phyloP scores from a whole-genome alignment of 2,113 vertebrate species.

The Microcebus ravelobensis region DNA sequence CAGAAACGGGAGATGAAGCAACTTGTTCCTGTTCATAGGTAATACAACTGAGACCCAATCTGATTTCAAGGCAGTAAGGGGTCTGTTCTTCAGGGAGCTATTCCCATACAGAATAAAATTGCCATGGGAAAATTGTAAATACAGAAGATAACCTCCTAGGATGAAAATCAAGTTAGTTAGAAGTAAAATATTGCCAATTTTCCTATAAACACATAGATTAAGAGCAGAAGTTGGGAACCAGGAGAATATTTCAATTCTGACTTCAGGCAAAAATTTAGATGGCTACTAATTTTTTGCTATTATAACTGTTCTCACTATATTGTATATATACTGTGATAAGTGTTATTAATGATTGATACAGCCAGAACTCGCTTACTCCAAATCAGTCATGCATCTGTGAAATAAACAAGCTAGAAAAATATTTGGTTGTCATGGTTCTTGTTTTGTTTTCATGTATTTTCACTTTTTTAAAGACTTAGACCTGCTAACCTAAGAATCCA shows the following conservation, averaged over 20 bases:
- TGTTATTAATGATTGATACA: background rate
- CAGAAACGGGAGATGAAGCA: too few relatives aligned
- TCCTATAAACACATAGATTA: background rate
- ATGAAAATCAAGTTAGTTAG: constrained; percentile 16
- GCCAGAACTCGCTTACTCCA: background rate
- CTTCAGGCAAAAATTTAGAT: background rate
- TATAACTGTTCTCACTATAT: background rate
- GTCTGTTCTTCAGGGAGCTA: too few relatives aligned
- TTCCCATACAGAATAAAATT: background rate
- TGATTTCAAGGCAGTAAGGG: too few relatives aligned
- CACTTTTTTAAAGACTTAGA: background rate
- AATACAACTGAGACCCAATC: too few relatives aligned
- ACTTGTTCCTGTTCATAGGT: too few relatives aligned
- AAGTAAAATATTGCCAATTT: constrained; percentile 25
- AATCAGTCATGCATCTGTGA: background rate
- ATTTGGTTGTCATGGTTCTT: background rate
- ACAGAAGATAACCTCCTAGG: background rate
- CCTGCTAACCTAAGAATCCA: background rate
- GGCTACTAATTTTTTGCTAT: background rate
- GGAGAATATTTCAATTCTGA: background rate
- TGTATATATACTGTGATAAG: background rate
- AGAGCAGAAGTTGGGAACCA: background rate
- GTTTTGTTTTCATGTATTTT: background rate
- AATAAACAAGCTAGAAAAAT: background rate
- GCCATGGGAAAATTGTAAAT: background rate